These are phyloP conservation scores for Pseudomugil gertrudae DNA, from an alignment of 2,797 vertebrate genomes.

Conservation along the genomic window DNA sequence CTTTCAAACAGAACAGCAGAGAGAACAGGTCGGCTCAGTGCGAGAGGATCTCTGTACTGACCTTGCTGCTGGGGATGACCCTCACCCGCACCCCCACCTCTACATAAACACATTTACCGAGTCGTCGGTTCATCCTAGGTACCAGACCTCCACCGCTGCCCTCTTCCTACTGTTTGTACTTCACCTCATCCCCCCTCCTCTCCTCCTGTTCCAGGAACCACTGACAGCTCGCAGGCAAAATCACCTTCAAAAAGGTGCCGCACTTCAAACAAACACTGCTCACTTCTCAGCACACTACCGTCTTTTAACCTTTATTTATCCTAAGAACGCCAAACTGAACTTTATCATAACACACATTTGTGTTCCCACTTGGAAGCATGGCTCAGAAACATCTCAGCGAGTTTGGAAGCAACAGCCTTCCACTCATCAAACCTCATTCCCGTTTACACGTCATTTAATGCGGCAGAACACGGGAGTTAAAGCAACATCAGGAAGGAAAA, in stretches of 20 bases:
- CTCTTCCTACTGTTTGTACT: slow-evolving; percentile 52
- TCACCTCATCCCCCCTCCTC: slow-evolving; percentile 60
- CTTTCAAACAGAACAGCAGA: slow-evolving; percentile 54
- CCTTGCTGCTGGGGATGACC: slow-evolving; percentile 75
- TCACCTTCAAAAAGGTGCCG: slow-evolving; percentile 61
- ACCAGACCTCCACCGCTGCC: slow-evolving; percentile 39
- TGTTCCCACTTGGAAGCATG: slow-evolving; percentile 9
- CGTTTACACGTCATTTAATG: slow-evolving; percentile 9
- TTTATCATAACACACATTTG: slow-evolving; percentile 26
- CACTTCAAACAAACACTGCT: slow-evolving; percentile 49
- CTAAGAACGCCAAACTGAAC: slow-evolving; percentile 54
- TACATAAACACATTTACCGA: slow-evolving; percentile 32
- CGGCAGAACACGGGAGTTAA: slow-evolving; percentile 44
- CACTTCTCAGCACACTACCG: slow-evolving; percentile 18
- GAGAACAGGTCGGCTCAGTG: slow-evolving; percentile 18
- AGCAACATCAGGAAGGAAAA: slow-evolving; percentile 58
- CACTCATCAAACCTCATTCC: not conserved
- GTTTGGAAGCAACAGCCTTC: slow-evolving; percentile 13
- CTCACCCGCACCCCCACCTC: slow-evolving; percentile 3
- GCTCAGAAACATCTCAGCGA: not conserved
- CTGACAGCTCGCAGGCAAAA: slow-evolving; percentile 67
- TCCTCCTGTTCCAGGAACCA: slow-evolving; percentile 31
- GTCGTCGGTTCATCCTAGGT: slow-evolving; percentile 40
- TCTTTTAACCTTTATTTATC: slow-evolving; percentile 59
- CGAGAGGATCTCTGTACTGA: slow-evolving; percentile 65